Base-by-base conservation (phyloP, 1,140 invertebrate species). In the Cyphomyrmex costatus region DNA sequence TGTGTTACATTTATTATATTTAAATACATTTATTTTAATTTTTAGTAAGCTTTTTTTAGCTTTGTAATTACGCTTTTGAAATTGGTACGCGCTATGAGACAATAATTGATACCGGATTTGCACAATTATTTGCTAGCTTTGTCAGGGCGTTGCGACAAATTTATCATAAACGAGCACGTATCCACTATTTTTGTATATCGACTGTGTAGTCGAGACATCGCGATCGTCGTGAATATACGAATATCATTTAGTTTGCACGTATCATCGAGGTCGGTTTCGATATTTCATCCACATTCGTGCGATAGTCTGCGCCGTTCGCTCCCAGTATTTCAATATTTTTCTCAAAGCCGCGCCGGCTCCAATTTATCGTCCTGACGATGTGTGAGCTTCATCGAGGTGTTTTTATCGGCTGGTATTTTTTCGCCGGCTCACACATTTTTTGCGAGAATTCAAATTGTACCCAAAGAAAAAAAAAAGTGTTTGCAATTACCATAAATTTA, bases 311-410 rank as follows among this genome's bases (percentile, higher is more conserved):
- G 60, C 46, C 83, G 71, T 73, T 88, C n/a, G 71, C 70, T 79
- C 21, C 6, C n/a, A n/a, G 46, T 85, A 73, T 89, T 87, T 85
- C 86, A 74, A 90, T 86, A 84, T 84, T 90, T 79, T 79, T 46
- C 63, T 73, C 70, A 90, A 88, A 86, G 77, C 74, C 7, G 53
- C 60, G 88, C 30, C 86, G 82, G 70, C 12, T 71, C n/a, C 83
- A 88, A 90, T 90, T 90, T 77, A 63, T 76, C 53, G 56, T 46
- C 76, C 46, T n/a, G 30, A 56, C 36, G 66, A 80, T 68, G 61
- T 30, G 61, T 14, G 36, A 88, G 84, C 49, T 53, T 21, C 33
- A 53, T 78, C 42, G 53, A 56, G 30, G 58, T 68, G 19, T 65
- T 76, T 61, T 66, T 56, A 51, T 78, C 46, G 8, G 3, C 6